Conservation (phyloP, 2,113 vertebrate species). For the Prunella himalayana region DNA sequence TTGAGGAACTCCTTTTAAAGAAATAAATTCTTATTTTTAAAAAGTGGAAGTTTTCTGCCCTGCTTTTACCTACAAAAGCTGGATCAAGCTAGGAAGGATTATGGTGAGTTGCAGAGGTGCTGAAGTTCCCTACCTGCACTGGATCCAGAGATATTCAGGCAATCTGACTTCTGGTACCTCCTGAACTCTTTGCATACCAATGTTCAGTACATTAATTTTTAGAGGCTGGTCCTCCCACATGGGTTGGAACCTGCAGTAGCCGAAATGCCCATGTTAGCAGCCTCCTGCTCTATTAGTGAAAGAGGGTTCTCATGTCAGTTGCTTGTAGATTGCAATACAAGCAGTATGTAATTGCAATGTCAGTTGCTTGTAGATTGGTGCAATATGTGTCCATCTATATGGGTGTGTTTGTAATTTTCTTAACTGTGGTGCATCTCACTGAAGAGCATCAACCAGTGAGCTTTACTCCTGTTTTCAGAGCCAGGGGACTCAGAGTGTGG, state of each 20-base stretch:
- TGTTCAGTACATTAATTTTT: neutral
- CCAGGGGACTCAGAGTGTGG: neutral
- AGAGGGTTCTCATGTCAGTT: rapidly evolving
- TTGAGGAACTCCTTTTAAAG: neutral
- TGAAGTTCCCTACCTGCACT: neutral
- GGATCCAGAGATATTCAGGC: neutral
- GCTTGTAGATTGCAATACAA: neutral
- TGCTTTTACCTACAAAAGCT: neutral
- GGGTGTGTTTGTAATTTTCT: neutral
- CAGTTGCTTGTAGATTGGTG: neutral
- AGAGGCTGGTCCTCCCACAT: rapidly evolving
- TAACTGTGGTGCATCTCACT: neutral
- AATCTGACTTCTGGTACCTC: neutral
- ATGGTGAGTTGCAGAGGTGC: neutral
- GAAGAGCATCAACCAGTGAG: neutral
- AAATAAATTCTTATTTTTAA: neutral
- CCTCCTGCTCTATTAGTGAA: neutral
- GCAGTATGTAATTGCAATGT: rapidly evolving
- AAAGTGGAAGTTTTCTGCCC: neutral
- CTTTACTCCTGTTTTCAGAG: neutral
- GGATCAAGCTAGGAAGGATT: neutral
- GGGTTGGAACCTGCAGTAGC: neutral
- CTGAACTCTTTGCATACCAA: neutral
- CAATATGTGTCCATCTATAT: rapidly evolving
- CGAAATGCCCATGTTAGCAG: neutral